phyloP scores from a whole-genome alignment of 2,888 invertebrate species.

The Drosophila fungiperda region DNA sequence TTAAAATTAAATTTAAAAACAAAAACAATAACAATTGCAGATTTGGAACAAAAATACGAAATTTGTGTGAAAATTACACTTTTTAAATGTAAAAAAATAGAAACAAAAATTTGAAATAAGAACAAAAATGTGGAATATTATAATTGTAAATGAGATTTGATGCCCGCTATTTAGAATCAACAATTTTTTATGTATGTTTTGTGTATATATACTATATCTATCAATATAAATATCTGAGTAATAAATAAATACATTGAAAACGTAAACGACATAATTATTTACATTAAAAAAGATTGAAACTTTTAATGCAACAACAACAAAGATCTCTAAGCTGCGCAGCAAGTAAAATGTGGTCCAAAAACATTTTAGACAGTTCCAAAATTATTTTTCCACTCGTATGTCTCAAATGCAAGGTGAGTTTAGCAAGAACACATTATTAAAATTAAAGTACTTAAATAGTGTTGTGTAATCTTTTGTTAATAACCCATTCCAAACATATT shows the following conservation, averaged over 20 bases:
- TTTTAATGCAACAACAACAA: constrained; percentile 46
- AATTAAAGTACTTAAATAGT: constrained; percentile 40
- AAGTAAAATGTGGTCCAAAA: constrained; percentile 65
- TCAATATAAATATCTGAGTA: constrained; percentile 73
- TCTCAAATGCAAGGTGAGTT: constrained; percentile 64
- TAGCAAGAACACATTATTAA: constrained; percentile 38
- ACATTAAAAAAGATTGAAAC: constrained; percentile 34
- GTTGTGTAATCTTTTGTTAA: constrained; percentile 29
- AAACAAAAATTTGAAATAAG: constrained; percentile 19
- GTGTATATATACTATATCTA: constrained; percentile 66
- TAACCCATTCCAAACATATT: constrained; percentile 8
- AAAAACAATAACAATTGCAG: constrained; percentile 35
- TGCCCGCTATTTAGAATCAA: constrained; percentile 51
- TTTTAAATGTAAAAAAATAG: constrained; percentile 67
- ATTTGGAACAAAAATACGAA: constrained; percentile 55
- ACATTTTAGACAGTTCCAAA: constrained; percentile 36
- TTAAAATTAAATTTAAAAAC: constrained; percentile 50
- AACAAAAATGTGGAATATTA: constrained; percentile 20
- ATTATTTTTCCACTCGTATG: constrained; percentile 23
- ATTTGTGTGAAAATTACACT: constrained; percentile 57
- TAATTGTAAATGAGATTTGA: constrained; percentile 54
- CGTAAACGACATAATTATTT: constrained; percentile 45
- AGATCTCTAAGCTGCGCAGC: constrained; percentile 47
- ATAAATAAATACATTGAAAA: constrained; percentile 76
- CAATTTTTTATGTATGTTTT: constrained; percentile 77